These are phyloP conservation scores for Vidua macroura DNA, from an alignment of 2,113 vertebrate genomes.

Conservation along the genomic window DNA sequence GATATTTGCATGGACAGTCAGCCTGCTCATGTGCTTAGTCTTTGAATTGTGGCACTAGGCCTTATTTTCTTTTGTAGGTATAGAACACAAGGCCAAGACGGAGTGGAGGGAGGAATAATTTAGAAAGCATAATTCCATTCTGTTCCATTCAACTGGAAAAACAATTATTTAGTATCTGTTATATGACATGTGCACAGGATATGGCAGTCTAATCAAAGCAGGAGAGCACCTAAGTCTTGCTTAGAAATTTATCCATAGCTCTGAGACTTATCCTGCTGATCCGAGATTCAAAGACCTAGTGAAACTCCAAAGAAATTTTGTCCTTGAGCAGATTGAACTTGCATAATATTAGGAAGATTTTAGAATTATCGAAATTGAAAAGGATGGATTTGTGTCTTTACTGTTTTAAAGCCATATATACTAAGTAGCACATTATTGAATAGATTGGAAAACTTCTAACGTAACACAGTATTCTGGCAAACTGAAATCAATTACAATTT, in stretches of 20 bases:
- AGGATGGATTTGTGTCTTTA: accelerated
- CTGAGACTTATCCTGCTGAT: background rate
- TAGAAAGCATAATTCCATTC: background rate
- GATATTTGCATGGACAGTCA: background rate
- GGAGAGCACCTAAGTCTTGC: background rate
- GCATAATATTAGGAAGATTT: background rate
- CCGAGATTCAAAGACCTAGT: background rate
- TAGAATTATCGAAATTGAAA: background rate
- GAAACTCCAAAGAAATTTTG: background rate
- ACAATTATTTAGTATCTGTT: background rate
- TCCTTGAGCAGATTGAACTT: background rate
- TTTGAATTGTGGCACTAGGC: background rate
- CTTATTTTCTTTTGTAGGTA: background rate
- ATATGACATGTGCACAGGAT: background rate
- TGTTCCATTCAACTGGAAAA: background rate
- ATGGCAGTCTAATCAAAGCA: background rate
- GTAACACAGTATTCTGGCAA: background rate
- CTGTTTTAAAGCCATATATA: background rate
- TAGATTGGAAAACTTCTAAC: background rate
- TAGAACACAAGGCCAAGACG: background rate
- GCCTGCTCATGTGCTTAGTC: background rate
- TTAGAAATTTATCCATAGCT: background rate
- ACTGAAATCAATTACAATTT: background rate
- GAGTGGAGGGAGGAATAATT: background rate
- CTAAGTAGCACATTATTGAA: background rate